Evolutionary conservation across 1,140 invertebrate genomes (phyloP).

Genomic region (Drosophila guanche): DNA sequence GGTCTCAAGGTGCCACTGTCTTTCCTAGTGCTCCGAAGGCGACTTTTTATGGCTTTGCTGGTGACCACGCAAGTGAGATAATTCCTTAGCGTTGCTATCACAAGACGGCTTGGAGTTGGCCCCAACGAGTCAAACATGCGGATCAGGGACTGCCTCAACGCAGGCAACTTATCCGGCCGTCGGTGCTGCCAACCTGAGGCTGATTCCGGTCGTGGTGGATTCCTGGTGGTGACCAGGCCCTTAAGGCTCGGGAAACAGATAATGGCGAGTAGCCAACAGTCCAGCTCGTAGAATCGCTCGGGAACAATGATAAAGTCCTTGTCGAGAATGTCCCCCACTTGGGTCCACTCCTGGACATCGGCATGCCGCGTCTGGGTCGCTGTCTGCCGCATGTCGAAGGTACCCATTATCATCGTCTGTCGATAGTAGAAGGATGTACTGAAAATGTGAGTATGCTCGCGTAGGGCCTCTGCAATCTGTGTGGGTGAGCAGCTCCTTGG

Average conservation of each 20-base stretch:
- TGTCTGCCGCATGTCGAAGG: conserved; percentile 86
- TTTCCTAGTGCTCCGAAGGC: no score
- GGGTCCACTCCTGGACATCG: conserved; percentile 97
- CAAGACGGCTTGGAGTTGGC: conserved; percentile 88
- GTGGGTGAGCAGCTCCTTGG: conserved; percentile 90
- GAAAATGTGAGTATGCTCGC: conserved; percentile 94
- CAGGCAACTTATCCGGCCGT: conserved; percentile 44
- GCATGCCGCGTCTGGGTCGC: conserved; percentile 93
- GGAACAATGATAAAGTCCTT: conserved; percentile 99
- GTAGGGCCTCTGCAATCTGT: conserved; percentile 88
- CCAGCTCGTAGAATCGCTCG: conserved; percentile 99
- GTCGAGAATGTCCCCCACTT: conserved; percentile 97
- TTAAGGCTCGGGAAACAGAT: conserved; percentile 95
- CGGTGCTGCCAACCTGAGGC: conserved; percentile 56
- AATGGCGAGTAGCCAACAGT: conserved; percentile 98
- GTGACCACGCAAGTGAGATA: no score
- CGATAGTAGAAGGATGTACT: conserved; percentile 98
- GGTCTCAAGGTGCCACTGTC: no score
- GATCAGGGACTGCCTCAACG: conserved; percentile 89
- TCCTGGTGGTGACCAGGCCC: conserved; percentile 84
- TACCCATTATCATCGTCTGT: conserved; percentile 89
- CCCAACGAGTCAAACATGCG: conserved; percentile 97
- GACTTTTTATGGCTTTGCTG: no score
- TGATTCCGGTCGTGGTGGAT: conserved; percentile 86
- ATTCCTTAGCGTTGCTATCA: conserved; percentile 93